These are phyloP conservation scores for Antrozous pallidus DNA, from an alignment of 2,797 vertebrate genomes.

Conservation along the genomic window DNA sequence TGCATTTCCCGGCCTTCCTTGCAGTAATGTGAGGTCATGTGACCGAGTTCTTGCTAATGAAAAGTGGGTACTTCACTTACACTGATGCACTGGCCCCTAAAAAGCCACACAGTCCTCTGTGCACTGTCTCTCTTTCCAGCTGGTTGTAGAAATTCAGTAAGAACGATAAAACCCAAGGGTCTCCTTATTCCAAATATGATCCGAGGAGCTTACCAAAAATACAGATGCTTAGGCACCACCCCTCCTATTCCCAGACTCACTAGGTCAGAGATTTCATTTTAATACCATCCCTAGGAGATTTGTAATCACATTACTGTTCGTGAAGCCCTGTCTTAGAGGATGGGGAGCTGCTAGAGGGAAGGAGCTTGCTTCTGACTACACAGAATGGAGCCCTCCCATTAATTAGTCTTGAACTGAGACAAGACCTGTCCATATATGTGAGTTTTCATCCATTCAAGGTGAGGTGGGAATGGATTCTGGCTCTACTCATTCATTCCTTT, in stretches of 20 bases:
- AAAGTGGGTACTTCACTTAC: not conserved
- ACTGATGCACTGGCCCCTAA: not conserved
- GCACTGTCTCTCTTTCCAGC: not conserved
- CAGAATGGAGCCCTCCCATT: not conserved
- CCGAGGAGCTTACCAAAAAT: not conserved
- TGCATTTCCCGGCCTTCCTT: not conserved
- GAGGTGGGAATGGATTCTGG: not conserved
- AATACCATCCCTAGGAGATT: not conserved
- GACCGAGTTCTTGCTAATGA: not conserved
- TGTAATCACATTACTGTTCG: not conserved
- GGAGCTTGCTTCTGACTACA: not conserved
- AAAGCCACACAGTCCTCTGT: not conserved
- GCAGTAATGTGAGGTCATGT: not conserved
- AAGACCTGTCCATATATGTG: not conserved
- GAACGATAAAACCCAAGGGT: not conserved
- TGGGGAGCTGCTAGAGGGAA: not conserved
- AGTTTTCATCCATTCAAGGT: not conserved
- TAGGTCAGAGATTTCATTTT: not conserved
- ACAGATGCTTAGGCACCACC: not conserved
- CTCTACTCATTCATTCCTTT: not conserved
- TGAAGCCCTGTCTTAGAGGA: not conserved
- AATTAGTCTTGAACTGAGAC: not conserved
- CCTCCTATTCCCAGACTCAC: not conserved
- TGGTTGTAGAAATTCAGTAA: not conserved
- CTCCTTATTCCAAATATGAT: not conserved